Conservation (phyloP, 2,888 invertebrate genomes). For the Julus scandinavius region DNA sequence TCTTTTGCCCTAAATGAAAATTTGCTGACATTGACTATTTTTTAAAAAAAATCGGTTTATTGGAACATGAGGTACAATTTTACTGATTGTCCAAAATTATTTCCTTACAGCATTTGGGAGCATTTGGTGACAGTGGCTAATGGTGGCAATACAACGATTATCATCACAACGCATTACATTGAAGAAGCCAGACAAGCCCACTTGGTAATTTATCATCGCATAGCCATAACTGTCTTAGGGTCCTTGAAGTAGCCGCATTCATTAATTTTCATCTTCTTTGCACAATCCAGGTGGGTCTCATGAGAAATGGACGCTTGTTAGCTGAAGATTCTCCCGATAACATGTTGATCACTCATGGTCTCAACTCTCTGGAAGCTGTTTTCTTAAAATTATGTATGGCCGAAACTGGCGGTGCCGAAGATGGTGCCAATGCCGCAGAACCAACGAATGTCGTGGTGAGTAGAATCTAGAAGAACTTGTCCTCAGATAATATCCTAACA, state of each 20-base stretch:
- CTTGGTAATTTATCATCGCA: constrained; percentile 52
- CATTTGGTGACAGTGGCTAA: constrained; percentile 90
- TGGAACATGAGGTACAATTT: no score
- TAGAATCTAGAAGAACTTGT: background rate
- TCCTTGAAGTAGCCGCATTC: background rate
- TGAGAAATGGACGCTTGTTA: constrained; percentile 65
- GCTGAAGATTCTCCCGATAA: constrained; percentile 65
- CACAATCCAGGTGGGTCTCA: constrained; percentile 64
- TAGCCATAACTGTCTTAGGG: background rate
- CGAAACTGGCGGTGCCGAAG: background rate
- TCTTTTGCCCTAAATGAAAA: background rate
- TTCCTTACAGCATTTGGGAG: constrained; percentile 83
- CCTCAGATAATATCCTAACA: no score
- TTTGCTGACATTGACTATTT: no score
- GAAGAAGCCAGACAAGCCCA: constrained; percentile 78
- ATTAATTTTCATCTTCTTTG: background rate
- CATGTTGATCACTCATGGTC: constrained; percentile 61
- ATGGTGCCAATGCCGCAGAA: background rate
- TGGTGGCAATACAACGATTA: constrained; percentile 90
- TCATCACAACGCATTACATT: constrained; percentile 95
- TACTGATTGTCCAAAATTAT: no score
- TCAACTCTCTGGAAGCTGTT: constrained; percentile 65
- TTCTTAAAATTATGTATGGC: constrained; percentile 64
- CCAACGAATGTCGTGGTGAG: background rate
- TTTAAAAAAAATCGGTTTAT: no score